A percentile compares a stretch with the other conserved stretches of the same genome.
phyloP scores from a whole-genome alignment of 2,797 vertebrate genomes.

The Parauchenoglanis ngamensis region DNA sequence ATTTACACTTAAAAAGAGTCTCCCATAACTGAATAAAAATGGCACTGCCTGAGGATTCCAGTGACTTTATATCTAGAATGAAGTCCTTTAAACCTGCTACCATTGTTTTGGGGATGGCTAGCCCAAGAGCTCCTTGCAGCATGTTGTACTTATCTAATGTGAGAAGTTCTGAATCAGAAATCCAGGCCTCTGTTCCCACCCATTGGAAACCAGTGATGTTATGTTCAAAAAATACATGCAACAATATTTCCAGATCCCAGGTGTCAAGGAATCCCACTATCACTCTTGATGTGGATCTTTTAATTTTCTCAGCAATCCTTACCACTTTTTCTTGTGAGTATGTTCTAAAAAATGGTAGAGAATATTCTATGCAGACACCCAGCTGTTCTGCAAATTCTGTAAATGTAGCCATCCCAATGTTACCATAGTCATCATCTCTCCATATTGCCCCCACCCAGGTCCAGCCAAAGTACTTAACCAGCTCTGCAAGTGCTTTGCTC shows the following conservation, averaged over 20 bases:
- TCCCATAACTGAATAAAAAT: slow-evolving; percentile 1
- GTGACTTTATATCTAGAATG: slow-evolving; percentile 41
- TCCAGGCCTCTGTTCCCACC: slow-evolving; percentile 73
- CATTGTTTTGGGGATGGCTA: slow-evolving; percentile 66
- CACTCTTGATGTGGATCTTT: slow-evolving; percentile 54
- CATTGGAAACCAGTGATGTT: slow-evolving; percentile 74
- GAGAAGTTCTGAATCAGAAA: slow-evolving; percentile 63
- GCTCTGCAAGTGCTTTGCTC: slow-evolving; percentile 70
- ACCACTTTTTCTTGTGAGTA: slow-evolving; percentile 51
- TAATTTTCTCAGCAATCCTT: neutral
- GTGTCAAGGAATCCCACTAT: slow-evolving; percentile 57
- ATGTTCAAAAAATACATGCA: slow-evolving; percentile 48
- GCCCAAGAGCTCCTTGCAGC: neutral
- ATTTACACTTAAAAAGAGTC: slow-evolving; percentile 4
- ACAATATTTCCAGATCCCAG: neutral
- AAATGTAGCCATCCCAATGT: slow-evolving; percentile 53
- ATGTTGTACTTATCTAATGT: neutral
- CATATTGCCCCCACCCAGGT: slow-evolving; percentile 74
- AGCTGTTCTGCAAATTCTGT: slow-evolving; percentile 47
- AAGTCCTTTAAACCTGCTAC: slow-evolving; percentile 68
- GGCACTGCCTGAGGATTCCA: slow-evolving; percentile 44
- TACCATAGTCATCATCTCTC: slow-evolving; percentile 58
- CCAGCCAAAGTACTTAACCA: slow-evolving; percentile 76
- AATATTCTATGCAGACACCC: slow-evolving; percentile 58
- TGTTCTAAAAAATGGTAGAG: slow-evolving; percentile 44